Evolutionary conservation across 2,113 vertebrate genomes (phyloP).

Genomic region (Poecilia latipinna): DNA sequence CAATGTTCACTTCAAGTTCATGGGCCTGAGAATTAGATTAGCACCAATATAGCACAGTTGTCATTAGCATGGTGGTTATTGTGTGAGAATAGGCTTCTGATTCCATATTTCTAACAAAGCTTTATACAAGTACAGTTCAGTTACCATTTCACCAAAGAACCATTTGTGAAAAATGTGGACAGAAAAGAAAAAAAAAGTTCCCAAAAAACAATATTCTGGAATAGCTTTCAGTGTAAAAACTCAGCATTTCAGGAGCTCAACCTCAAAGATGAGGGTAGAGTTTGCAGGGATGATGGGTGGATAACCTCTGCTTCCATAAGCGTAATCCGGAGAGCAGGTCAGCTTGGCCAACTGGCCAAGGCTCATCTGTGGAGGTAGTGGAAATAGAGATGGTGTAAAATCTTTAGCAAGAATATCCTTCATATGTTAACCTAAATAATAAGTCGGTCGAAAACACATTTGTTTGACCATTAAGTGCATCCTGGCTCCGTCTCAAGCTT

Average conservation of each 20-base stretch:
- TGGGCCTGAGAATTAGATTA: background rate
- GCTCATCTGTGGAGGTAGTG: slow-evolving; percentile 84
- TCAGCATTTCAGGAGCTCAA: slow-evolving; percentile 88
- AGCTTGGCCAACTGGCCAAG: slow-evolving; percentile 87
- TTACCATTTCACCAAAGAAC: background rate
- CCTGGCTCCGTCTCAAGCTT: too few relatives aligned
- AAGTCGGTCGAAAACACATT: too few relatives aligned
- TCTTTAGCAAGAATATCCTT: background rate
- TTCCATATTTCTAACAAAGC: slow-evolving; percentile 32
- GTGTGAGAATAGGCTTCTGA: slow-evolving; percentile 19
- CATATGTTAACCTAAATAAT: too few relatives aligned
- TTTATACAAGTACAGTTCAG: too few relatives aligned
- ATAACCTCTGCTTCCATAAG: slow-evolving; percentile 85
- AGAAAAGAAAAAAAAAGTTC: background rate
- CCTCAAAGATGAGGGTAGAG: slow-evolving; percentile 89
- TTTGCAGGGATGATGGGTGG: slow-evolving; percentile 89
- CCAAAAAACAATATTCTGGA: background rate
- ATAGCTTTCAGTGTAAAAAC: slow-evolving; percentile 73
- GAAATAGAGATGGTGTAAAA: background rate
- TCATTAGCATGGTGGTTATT: background rate
- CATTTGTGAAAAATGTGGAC: slow-evolving; percentile 43
- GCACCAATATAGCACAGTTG: background rate
- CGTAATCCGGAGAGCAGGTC: slow-evolving; percentile 91
- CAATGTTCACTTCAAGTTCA: background rate
- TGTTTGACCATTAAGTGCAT: too few relatives aligned